Conservation (phyloP, 2,888 invertebrate species). For the Thumatha senex region DNA sequence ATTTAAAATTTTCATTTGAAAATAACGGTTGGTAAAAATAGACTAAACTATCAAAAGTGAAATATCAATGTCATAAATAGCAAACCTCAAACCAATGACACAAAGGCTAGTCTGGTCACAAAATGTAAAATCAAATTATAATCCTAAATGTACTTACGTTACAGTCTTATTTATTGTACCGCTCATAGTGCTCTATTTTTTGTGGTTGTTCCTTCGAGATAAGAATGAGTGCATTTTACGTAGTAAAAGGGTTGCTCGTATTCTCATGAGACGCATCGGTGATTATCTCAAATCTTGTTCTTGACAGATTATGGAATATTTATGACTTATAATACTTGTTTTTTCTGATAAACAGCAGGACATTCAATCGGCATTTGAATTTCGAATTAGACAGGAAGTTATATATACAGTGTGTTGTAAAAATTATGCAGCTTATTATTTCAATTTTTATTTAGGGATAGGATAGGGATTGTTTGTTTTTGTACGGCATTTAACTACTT, state of each 20-base stretch:
- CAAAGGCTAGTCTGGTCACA: conserved; percentile 17
- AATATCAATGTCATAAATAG: conserved; percentile 29
- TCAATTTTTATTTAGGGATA: too few species aligned
- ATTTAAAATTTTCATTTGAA: too few species aligned
- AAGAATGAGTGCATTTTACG: conserved; percentile 11
- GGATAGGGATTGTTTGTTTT: too few species aligned
- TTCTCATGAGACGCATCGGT: conserved; percentile 48
- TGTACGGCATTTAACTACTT: too few species aligned
- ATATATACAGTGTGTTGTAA: conserved; percentile 43
- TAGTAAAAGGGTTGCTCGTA: conserved; percentile 15
- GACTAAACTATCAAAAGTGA: conserved; percentile 12
- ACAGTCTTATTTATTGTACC: conserved; percentile 1
- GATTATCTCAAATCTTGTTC: conserved; percentile 55
- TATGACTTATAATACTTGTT: conserved; percentile 60
- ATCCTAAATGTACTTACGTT: accelerated
- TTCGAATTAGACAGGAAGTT: conserved; percentile 45
- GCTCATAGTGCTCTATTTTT: too few species aligned
- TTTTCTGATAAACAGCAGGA: conserved; percentile 52
- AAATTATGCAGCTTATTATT: background rate
- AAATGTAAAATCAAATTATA: background rate
- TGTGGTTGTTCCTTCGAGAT: too few species aligned
- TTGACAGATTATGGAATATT: conserved; percentile 70
- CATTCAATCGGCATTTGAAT: conserved; percentile 42
- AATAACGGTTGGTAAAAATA: too few species aligned
- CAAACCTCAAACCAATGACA: conserved; percentile 22